Evolutionary conservation across 1,140 invertebrate genomes (phyloP).

Genomic region (Drosophila ercepeae): DNA sequence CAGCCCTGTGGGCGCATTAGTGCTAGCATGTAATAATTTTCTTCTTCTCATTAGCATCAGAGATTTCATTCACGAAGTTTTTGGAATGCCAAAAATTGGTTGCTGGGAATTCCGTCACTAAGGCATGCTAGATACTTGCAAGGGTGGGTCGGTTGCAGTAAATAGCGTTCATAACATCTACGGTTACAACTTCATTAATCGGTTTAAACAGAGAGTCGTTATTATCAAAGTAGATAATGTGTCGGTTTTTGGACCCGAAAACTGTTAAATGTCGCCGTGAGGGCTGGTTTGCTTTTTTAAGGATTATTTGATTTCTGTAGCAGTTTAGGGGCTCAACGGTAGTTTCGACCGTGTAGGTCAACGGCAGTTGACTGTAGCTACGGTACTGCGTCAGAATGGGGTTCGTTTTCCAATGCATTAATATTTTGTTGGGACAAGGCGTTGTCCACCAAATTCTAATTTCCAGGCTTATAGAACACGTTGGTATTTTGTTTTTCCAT

Average conservation of each 20-base stretch:
- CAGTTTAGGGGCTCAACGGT: slow-evolving; percentile 44
- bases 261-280: not conserved
- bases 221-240: slow-evolving; percentile 16
- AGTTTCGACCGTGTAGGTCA: slow-evolving; percentile 42
- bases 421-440: no score
- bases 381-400: not conserved
- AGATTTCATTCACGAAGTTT: slow-evolving; percentile 9
- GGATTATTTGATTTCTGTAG: slow-evolving; percentile 34
- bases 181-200: slow-evolving; percentile 21
- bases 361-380: slow-evolving; percentile 10
- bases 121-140: slow-evolving; percentile 13
- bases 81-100: slow-evolving; percentile 25
- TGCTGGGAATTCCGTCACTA: slow-evolving; percentile 15
- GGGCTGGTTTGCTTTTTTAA: slow-evolving; percentile 1
- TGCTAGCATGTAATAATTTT: slow-evolving; percentile 23
- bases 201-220: not conserved
- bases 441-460: no score
- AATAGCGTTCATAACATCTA: no score
- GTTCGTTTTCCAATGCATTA: slow-evolving; percentile 10
- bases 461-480: no score
- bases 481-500: no score
- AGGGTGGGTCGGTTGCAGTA: slow-evolving; percentile 2
- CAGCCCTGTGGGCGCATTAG: slow-evolving; percentile 15
- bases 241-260: slow-evolving; percentile 13
- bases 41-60: slow-evolving; percentile 8